Base-by-base conservation (phyloP, 92 coral and sea anemone genomes). In the Zoanthus gigantus region DNA sequence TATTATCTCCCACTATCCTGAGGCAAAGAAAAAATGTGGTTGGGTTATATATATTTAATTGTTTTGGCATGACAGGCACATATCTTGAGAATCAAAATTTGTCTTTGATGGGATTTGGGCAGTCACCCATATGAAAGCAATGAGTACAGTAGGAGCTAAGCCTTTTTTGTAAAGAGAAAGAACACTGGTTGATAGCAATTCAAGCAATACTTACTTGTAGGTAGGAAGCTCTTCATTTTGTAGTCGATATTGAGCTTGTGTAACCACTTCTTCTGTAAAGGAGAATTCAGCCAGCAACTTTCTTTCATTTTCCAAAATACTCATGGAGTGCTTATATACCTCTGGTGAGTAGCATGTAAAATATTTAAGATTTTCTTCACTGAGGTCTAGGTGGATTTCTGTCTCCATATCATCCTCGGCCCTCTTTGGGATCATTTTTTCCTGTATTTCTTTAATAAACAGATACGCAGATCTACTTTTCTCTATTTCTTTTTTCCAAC, bases 1-100 rank as follows among this genome's bases (percentile, higher is more conserved):
- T 91, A 69, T 91, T 91, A 67, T 91, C 92, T 68, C 87, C 88
- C n/a, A 92, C 94, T 28, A 92, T 23, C 83, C 94, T 92, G 29
- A 61, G 69, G 18, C 29, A 16, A 61, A 61, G 69, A 61, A 61
- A 23, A 61, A 47, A 53, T 47, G n/a, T n/a, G 46, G 29, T 61
- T 61, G 1, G 5, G 8, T 16, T 15, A 13, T 42, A n/a, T 73
- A 7, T 73, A 23, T 0, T 42, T 42, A 4, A 2, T 15, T 15
- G 37, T 13, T 15, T 48, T 48, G 48, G 78, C 0, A 50, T 50
- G 54, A 50, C 54, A 50, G 54, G 54, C 54, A 50, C 54, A 50
- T 50, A 50, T 50, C 54, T 50, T 50, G 54, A 50, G 54, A 50
- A 50, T 50, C 54, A 50, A 50, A 50, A 50, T 50, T 50, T 50